Base-by-base conservation (phyloP, 2,888 invertebrate genomes). In the Synergus gifuensis region DNA sequence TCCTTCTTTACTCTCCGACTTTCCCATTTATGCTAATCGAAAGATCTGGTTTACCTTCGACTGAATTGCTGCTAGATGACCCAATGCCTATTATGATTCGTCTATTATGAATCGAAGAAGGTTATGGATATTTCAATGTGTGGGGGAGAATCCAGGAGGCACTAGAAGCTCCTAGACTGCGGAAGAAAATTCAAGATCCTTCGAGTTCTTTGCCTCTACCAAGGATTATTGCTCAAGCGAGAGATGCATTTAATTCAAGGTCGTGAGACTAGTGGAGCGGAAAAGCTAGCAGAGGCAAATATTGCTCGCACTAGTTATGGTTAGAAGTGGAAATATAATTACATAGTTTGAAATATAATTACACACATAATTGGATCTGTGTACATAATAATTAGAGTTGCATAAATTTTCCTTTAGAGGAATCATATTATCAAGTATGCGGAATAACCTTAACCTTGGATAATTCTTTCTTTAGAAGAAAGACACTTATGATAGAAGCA, bases 31-130 rank as follows among this genome's bases (percentile, higher is more conserved):
- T 87, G 86, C 83, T 86, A 85, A 85, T 87, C 85, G 85, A 83
- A 82, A 82, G 83, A 84, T 85, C 86, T 77, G 79, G 87, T 84
- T 89, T 79, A 87, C 90, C 89, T 90, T 87, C 88, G 83, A 84
- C 84, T 86, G 85, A 81, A 86, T 83, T 79, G 46, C 66, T 83
- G 82, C 82, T 82, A 81, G 79, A 83, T 80, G 78, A 62, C 76
- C 78, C 62, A 76, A 80, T 67, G 78, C 81, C 82, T 82, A 77
- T 82, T 82, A 83, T 63, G 79, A 84, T 85, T 83, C 83, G 69
- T 28, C 28, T 28, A 3, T 28, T 28, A 76, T 78, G 83, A 82
- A 85, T 84, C 60, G 18, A 5, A 81, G 79, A 81, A 84, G 81
- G 73, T 76, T 22, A 82, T 54, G 79, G 81, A 77, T 80, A 81